Percentiles rank a stretch among this genome's conserved stretches.
phyloP scores from a whole-genome alignment of 2,797 vertebrate species.

The Dendrocincla fuliginosa region DNA sequence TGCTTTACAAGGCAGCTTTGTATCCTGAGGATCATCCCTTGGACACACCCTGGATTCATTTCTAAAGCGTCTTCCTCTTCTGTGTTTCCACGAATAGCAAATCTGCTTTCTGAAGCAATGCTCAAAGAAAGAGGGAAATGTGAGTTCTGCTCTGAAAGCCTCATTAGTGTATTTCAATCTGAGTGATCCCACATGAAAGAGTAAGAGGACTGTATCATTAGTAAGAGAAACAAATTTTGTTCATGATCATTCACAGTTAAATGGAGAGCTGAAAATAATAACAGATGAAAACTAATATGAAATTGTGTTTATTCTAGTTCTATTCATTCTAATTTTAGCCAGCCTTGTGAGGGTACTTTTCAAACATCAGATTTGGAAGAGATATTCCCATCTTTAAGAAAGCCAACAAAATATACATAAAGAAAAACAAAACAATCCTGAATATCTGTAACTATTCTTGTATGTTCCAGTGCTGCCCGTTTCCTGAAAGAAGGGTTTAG shows the following conservation, averaged over 20 bases:
- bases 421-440: slow-evolving; percentile 1
- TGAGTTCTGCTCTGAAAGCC: slow-evolving; percentile 42
- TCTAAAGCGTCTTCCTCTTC: background rate
- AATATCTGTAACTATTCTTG: slow-evolving; percentile 32
- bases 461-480: background rate
- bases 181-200: slow-evolving; percentile 48
- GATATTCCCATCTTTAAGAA: slow-evolving; percentile 54
- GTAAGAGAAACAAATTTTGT: slow-evolving; percentile 44
- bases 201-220: slow-evolving; percentile 23
- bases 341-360: slow-evolving; percentile 18
- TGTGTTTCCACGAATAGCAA: background rate
- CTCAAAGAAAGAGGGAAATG: slow-evolving; percentile 36
- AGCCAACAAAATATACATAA: slow-evolving; percentile 24
- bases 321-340: slow-evolving; percentile 58
- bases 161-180: slow-evolving; percentile 54
- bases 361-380: slow-evolving; percentile 33
- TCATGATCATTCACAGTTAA: slow-evolving; percentile 41
- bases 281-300: slow-evolving; percentile 36
- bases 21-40: background rate
- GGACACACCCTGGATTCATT: background rate
- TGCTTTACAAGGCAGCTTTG: background rate
- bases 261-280: slow-evolving; percentile 52
- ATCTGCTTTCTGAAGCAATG: slow-evolving; percentile 23
- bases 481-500: slow-evolving; percentile 12
- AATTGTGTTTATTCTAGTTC: slow-evolving; percentile 55